Evolutionary conservation across 2,113 vertebrate species (phyloP).

Genomic region (Oryzias celebensis): DNA sequence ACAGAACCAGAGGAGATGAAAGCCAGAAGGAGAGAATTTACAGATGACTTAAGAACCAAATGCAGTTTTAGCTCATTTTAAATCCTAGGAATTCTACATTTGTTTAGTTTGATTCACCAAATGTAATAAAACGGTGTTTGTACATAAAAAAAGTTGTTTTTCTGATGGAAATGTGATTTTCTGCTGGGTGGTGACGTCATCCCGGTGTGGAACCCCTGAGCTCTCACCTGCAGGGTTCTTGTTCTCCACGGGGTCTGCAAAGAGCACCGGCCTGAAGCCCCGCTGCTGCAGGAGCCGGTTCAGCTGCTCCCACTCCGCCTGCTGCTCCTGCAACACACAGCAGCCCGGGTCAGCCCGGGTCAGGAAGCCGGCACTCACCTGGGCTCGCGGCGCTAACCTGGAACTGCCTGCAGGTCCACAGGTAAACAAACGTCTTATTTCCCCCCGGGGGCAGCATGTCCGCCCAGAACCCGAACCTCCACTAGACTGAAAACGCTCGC

Average conservation of each 20-base stretch:
- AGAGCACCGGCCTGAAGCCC: conserved; percentile 81
- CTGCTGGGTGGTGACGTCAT: not conserved
- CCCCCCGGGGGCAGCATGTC: not conserved
- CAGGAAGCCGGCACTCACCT: too few species aligned
- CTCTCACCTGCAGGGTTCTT: conserved; percentile 75
- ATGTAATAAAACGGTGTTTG: too few species aligned
- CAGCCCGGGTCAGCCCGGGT: too few species aligned
- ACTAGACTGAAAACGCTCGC: too few species aligned
- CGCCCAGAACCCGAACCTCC: too few species aligned
- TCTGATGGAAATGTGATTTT: too few species aligned
- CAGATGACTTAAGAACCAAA: too few species aligned
- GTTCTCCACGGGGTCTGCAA: conserved; percentile 71
- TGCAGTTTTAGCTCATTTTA: too few species aligned
- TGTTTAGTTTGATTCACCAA: too few species aligned
- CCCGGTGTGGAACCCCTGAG: not conserved
- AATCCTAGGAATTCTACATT: too few species aligned
- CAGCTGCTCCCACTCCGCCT: conserved; percentile 82
- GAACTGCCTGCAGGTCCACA: conserved; percentile 73
- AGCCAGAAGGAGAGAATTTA: too few species aligned
- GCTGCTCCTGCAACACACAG: conserved; percentile 71
- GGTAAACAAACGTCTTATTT: conserved; percentile 67
- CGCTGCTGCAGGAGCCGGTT: conserved; percentile 79
- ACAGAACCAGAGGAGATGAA: not conserved
- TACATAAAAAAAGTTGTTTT: too few species aligned
- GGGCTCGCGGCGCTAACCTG: conserved; percentile 52